Evolutionary conservation across 2,797 vertebrate species (phyloP), one percentile per base, ranked within the genome.

Genomic region (Cynodonichthys magdalenae): DNA sequence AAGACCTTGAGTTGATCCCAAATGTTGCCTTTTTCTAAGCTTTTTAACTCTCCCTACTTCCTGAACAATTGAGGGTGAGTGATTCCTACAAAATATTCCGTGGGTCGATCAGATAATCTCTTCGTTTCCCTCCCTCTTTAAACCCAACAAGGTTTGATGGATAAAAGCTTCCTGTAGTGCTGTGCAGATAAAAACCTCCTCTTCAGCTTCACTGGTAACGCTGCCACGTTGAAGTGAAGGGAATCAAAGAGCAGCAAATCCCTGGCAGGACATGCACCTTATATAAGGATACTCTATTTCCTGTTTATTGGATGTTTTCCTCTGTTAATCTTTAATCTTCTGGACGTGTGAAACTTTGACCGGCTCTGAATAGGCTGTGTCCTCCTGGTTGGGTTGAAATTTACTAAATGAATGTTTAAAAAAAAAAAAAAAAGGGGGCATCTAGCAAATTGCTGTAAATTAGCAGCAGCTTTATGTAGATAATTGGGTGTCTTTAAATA

Each of bases 221-320:
- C 70, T 20, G 61, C 31, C 57, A 31, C 79, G 67, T 74, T 75
- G 64, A 78, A 77, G 59, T 79, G 71, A 52, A 60, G 59, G 76
- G 76, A 79, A 81, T 81, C 75, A 83, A 56, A 75, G 53, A 60
- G 65, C 31, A 2, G n/a, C 58, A 79, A 85, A 86, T 85, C 71
- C 74, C 53, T 15, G 15, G 27, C 27, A 1, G 48, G 44, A 75
- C 76, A 73, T 0, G 27, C 15, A 9, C 39, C 65, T 87, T 84
- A 78, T 63, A 62, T 85, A 83, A 82, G 64, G 36, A 74, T 75
- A 84, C 74, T 41, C 42, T 70, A 71, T 61, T 64, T 54, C 11
- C 4, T 0, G 29, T 53, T 29, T 36, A 60, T 27, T 31, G 19
- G 10, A 34, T 24, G 24, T 15, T 20, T 15, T 8, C 15, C 15